Conservation (phyloP, 1,140 invertebrate genomes). For the Drosophila aff. region DNA sequence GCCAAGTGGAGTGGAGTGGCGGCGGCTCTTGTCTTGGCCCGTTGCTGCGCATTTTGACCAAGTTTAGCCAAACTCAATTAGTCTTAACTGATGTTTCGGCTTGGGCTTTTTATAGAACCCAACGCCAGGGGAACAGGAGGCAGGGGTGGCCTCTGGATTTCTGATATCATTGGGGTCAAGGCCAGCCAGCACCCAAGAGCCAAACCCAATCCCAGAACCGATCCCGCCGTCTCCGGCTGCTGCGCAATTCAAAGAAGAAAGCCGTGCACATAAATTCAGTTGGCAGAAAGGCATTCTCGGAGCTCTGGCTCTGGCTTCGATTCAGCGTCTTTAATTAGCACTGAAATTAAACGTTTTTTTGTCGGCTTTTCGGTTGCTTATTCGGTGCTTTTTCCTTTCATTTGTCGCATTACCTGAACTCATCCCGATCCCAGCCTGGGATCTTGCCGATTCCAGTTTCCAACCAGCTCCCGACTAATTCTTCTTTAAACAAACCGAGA, state of each 20-base stretch:
- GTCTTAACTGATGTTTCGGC: slow-evolving; percentile 70
- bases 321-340: slow-evolving; percentile 73
- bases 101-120: slow-evolving; percentile 52
- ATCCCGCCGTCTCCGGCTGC: slow-evolving; percentile 24
- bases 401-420: slow-evolving; percentile 56
- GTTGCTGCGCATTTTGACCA: slow-evolving; percentile 72
- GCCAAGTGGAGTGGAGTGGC: slow-evolving; percentile 24
- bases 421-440: slow-evolving; percentile 13
- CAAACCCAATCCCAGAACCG: slow-evolving; percentile 33
- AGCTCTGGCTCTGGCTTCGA: slow-evolving; percentile 27
- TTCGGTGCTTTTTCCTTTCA: slow-evolving; percentile 43
- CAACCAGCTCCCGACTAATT: slow-evolving; percentile 60
- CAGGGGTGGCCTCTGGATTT: slow-evolving; percentile 28
- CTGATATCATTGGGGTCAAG: slow-evolving; percentile 75
- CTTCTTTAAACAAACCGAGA: slow-evolving; percentile 70
- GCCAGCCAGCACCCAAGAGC: slow-evolving; percentile 40
- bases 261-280: slow-evolving; percentile 66
- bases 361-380: background rate
- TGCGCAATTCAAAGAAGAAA: slow-evolving; percentile 80
- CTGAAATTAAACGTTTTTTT: slow-evolving; percentile 63
- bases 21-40: slow-evolving; percentile 43
- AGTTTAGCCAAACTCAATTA: slow-evolving; percentile 76
- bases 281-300: slow-evolving; percentile 24
- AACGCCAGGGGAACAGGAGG: slow-evolving; percentile 30
- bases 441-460: slow-evolving; percentile 58